phyloP scores from a whole-genome alignment of 2,797 vertebrate genomes.

The Distichodus sexfasciatus region DNA sequence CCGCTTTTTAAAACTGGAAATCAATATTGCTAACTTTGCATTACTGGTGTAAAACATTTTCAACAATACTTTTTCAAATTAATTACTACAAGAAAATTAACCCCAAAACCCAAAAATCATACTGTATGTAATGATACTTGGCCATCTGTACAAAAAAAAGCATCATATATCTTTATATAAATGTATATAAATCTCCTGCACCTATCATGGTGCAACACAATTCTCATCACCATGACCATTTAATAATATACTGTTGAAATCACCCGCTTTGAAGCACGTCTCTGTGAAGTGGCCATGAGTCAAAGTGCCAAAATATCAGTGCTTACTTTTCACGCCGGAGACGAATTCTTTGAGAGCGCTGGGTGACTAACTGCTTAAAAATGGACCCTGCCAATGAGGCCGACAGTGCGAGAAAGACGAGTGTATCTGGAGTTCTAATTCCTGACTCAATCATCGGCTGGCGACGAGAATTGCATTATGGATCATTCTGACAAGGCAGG shows the following conservation, averaged over 20 bases:
- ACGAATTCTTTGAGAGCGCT: slow-evolving; percentile 65
- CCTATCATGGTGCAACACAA: not conserved
- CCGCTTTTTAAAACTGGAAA: no score
- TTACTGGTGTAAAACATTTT: no score
- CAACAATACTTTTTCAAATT: no score
- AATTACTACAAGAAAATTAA: no score
- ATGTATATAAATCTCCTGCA: no score
- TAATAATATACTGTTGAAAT: slow-evolving; percentile 53
- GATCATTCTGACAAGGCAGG: slow-evolving; percentile 70
- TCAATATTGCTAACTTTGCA: no score
- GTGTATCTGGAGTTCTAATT: slow-evolving; percentile 66
- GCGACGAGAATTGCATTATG: slow-evolving; percentile 67
- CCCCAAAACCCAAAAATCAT: no score
- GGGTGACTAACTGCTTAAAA: slow-evolving; percentile 66
- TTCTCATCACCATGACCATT: slow-evolving; percentile 15
- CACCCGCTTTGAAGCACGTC: slow-evolving; percentile 44
- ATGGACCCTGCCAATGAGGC: slow-evolving; percentile 67
- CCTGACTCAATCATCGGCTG: slow-evolving; percentile 65
- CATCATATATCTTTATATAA: no score
- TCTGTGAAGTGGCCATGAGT: slow-evolving; percentile 52
- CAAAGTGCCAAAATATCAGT: slow-evolving; percentile 37
- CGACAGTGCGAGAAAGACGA: slow-evolving; percentile 63
- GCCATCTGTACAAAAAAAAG: no score
- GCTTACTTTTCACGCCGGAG: slow-evolving; percentile 62
- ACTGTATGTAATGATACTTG: no score